Percentiles rank a stretch among this genome's conserved stretches.
Evolutionary conservation across 2,888 invertebrate genomes (phyloP).

Genomic region (Anthrax anthrax): DNA sequence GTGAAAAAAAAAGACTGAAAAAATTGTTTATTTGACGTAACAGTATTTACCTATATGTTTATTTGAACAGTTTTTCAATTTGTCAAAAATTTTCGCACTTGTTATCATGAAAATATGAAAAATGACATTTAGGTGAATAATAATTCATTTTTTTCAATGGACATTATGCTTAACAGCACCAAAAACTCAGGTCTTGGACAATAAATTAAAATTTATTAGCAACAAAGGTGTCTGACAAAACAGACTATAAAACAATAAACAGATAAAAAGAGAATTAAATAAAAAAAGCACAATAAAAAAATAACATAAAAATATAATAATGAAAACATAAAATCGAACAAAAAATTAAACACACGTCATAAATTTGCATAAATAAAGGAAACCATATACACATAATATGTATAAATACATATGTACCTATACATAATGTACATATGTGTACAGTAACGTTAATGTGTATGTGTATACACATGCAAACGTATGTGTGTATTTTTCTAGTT

Average conservation of each 20-base stretch:
- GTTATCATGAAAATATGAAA: slow-evolving; percentile 3
- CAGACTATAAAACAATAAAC: not conserved
- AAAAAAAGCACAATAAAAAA: not conserved
- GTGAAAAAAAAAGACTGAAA: no score
- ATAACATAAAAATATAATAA: not conserved
- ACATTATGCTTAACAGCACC: not conserved
- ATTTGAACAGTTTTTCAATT: not conserved
- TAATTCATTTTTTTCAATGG: not conserved
- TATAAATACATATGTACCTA: no score
- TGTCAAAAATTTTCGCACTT: slow-evolving; percentile 4
- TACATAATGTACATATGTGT: no score
- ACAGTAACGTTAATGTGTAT: no score
- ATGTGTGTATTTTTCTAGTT: no score
- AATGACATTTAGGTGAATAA: not conserved
- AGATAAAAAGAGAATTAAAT: not conserved
- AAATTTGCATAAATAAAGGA: slow-evolving; percentile 3
- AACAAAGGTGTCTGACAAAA: slow-evolving; percentile 1
- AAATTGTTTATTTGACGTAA: no score
- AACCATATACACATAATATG: no score
- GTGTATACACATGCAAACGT: no score
- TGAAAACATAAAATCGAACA: not conserved
- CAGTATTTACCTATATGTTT: no score
- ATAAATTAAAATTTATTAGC: slow-evolving; percentile 10
- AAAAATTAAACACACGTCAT: slow-evolving; percentile 6
- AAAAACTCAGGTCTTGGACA: slow-evolving; percentile 2